Evolutionary conservation across 1,140 invertebrate species (phyloP), one percentile per base, ranked within the genome.

Genomic region (Pemphigus obesinymphae): DNA sequence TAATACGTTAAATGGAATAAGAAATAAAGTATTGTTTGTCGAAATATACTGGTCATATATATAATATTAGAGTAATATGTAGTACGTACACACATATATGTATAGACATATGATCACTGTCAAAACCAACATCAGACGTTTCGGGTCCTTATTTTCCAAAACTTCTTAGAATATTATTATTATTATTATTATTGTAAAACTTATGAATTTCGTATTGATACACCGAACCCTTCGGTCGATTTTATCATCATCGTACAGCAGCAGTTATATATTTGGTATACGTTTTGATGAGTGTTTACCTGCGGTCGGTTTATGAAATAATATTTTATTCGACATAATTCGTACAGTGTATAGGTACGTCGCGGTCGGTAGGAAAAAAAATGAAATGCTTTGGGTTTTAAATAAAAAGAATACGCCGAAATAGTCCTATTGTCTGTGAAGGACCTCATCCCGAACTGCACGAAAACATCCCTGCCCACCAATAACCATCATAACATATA

Each of bases 401-500:
- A n/a, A n/a, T n/a, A n/a, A n/a, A n/a, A n/a, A 31, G 45, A 50
- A 43, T 73, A 72, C 29, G 26, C 40, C 11, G 11, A 70, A 73
- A 73, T 45, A 48, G 48, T 50, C 53, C 72, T 75, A 31, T 37
- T 75, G 72, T 75, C 72, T 75, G 23, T 31, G 7, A 26, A 29
- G 6, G 40, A 55, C 8, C 53, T 50, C n/a, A n/a, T n/a, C 17
- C 26, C 17, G 45, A 26, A 37, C n/a, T n/a, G n/a, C 8, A 53
- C 72, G 53, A 75, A 53, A 75, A 75, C 72, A 50, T 75, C 72
- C 26, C 45, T 45, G 34, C 26, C 13, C 15, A 23, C 70, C 70
- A 31, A 73, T 73, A 50, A 73, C 29, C 70, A 50, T 73, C 50
- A 73, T n/a, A n/a, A n/a, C n/a, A 73, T 50, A 73, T n/a, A n/a